Base-by-base conservation (phyloP, 2,888 invertebrate species). In the Adela reaumurella region DNA sequence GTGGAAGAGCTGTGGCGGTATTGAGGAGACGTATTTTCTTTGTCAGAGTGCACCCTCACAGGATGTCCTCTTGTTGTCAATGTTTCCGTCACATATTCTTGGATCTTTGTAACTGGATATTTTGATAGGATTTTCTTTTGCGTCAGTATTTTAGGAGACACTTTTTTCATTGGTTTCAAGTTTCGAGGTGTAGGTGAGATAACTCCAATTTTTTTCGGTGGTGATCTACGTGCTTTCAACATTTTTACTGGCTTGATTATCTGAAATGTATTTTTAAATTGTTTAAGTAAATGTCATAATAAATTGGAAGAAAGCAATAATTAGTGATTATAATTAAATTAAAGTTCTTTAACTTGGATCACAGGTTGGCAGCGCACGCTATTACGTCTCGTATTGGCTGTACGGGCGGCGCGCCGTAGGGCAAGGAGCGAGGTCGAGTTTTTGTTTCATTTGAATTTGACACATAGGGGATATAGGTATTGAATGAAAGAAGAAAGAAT, bases 21-120 rank as follows among this genome's bases (percentile, higher is more conserved):
- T 61, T 60, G 41, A 59, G 55, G 57, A 19, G 58, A 54, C 17
- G 62, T 50, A 46, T 71, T 73, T 56, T 73, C 70, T 56, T 66
- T 70, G 51, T 69, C 64, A 17, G 57, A 60, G 3, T 35, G 14
- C 8, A 14, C 14, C 35, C 35, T 35, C n/a, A 24, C 4, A 24
- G 24, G 35, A 35, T 8, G 6, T 35, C 14, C 14, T 8, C 35
- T 35, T 35, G 35, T 14, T 14, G 14, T 14, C 8, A 35, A 14
- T 14, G n/a, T 8, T 35, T 35, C 35, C 3, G 35, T 35, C 14
- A 35, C 35, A 35, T 14, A 35, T 14, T 35, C 11, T 11, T 35
- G 35, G 35, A 14, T 35, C 14, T 11, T 35, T 4, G 35, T 35
- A 35, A 14, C 3, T 8, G 6, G 35, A 35, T 35, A 14, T 14